A percentile compares a stretch with the other conserved stretches of the same genome.
Conservation (phyloP, 92 coral and sea anemone species). For the Virgularia gustaviana region DNA sequence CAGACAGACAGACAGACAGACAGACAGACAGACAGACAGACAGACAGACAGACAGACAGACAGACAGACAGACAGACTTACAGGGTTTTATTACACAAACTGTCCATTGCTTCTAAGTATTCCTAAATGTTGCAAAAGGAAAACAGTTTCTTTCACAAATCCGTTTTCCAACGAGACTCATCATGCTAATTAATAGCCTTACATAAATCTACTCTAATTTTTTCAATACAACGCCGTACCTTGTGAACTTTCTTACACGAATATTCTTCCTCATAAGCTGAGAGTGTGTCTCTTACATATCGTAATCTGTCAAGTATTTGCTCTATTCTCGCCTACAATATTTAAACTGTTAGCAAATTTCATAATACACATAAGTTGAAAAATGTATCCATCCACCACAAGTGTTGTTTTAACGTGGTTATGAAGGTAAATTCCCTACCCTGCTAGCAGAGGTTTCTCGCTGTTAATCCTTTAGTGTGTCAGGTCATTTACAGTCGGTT, state of each 20-base stretch:
- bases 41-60: not conserved
- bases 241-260: conserved; percentile 2
- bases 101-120: conserved; percentile 23
- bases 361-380: not conserved
- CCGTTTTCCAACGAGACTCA: not conserved
- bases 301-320: not conserved
- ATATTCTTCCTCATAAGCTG: not conserved
- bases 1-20: not conserved
- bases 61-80: not conserved
- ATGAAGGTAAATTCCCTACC: too few species aligned
- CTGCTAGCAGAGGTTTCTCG: too few species aligned
- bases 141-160: not conserved
- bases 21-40: not conserved
- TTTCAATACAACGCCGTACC: not conserved
- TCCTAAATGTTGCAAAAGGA: not conserved
- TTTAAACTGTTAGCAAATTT: not conserved
- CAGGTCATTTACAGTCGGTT: too few species aligned
- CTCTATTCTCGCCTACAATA: not conserved
- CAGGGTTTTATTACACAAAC: conserved; percentile 22
- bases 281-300: not conserved
- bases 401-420: too few species aligned
- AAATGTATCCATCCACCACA: too few species aligned
- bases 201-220: not conserved
- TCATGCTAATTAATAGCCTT: not conserved
- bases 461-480: too few species aligned